These are phyloP conservation scores for Gallinago media DNA, from an alignment of 2,113 vertebrate species.

Conservation along the genomic window DNA sequence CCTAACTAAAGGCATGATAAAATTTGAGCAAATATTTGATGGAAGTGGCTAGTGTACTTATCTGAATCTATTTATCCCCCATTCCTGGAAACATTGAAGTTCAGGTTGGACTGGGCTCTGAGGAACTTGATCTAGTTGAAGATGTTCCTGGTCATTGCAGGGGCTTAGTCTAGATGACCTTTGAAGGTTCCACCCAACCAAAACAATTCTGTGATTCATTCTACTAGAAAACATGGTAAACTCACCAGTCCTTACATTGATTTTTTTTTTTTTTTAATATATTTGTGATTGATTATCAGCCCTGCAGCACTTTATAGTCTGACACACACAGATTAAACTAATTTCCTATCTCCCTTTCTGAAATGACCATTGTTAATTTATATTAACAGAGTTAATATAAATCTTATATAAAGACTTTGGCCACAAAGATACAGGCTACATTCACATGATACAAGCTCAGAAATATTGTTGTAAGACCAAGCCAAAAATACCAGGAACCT, in stretches of 20 bases:
- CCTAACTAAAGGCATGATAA: not conserved
- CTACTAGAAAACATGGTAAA: not conserved
- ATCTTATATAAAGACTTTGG: not conserved
- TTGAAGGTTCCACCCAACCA: not conserved
- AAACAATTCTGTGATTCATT: not conserved
- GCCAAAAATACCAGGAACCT: not conserved
- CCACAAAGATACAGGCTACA: not conserved
- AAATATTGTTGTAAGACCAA: not conserved
- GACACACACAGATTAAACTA: not conserved
- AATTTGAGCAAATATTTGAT: not conserved
- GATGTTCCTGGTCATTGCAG: too few species aligned
- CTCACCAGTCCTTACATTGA: not conserved
- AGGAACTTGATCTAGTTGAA: not conserved
- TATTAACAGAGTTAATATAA: not conserved
- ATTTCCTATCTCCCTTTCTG: not conserved
- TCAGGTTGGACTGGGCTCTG: fast-evolving
- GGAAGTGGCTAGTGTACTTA: not conserved
- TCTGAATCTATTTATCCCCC: not conserved
- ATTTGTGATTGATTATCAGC: not conserved
- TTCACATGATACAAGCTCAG: not conserved
- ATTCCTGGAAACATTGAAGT: not conserved
- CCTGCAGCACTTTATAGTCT: not conserved
- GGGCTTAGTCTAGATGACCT: not conserved
- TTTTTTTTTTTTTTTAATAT: not conserved
- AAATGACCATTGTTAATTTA: not conserved